Percentiles rank a stretch among this genome's conserved stretches.
Evolutionary conservation across 2,113 vertebrate species (phyloP).

Genomic region (Aegithalos caudatus): DNA sequence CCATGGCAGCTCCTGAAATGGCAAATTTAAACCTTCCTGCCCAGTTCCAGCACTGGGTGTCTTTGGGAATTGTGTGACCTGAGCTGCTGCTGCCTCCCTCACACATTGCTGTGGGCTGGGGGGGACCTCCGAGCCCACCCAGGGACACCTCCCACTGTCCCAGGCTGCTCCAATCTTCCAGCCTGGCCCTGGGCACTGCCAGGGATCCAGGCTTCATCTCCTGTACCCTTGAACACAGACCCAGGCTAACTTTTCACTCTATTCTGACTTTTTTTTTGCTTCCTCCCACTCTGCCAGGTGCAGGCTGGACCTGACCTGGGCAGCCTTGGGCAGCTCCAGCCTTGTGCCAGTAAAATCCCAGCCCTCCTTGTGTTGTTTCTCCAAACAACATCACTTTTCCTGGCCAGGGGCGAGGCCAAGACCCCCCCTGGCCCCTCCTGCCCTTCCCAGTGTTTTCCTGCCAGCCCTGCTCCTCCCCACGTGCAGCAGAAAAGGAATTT

Average conservation of each 20-base stretch:
- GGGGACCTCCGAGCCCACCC: not conserved
- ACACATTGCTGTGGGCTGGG: not conserved
- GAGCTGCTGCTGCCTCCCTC: not conserved
- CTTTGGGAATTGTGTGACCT: fast-evolving
- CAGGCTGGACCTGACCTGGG: not conserved
- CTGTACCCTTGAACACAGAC: not conserved
- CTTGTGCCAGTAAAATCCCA: not conserved
- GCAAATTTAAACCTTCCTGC: fast-evolving
- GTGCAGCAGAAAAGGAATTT: not conserved
- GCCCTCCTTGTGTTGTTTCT: fast-evolving
- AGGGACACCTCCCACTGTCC: not conserved
- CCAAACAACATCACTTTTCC: not conserved
- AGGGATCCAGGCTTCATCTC: not conserved
- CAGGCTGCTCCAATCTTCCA: not conserved
- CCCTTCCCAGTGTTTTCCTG: not conserved
- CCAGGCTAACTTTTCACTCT: not conserved
- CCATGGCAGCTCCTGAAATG: not conserved
- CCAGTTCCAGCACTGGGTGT: not conserved
- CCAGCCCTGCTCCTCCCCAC: not conserved
- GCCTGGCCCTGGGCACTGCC: not conserved
- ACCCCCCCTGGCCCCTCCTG: not conserved
- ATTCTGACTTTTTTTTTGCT: not conserved
- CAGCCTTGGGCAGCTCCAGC: not conserved
- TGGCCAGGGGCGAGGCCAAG: not conserved
- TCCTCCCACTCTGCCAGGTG: not conserved